phyloP scores from a whole-genome alignment of 2,888 invertebrate genomes.

The Tyria jacobaeae region DNA sequence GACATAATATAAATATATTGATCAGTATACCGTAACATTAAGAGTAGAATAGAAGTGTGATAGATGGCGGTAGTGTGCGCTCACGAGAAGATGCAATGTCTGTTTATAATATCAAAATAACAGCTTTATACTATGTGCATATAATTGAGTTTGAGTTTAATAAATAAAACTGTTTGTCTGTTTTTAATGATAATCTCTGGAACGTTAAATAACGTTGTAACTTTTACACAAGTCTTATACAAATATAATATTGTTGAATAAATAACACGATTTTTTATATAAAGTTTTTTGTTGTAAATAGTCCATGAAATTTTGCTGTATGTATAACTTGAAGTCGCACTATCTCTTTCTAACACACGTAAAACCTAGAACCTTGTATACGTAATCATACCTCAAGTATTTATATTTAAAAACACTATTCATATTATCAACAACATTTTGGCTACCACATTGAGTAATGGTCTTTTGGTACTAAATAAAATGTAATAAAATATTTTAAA shows the following conservation, averaged over 20 bases:
- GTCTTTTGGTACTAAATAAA: slow-evolving; percentile 27
- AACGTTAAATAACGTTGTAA: too few relatives aligned
- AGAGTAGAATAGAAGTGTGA: slow-evolving; percentile 47
- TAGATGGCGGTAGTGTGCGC: slow-evolving; percentile 30
- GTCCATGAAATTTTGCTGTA: too few relatives aligned
- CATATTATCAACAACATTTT: slow-evolving; percentile 43
- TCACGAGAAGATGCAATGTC: slow-evolving; percentile 3
- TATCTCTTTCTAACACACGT: slow-evolving; percentile 35
- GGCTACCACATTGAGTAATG: slow-evolving; percentile 21
- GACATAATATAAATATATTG: slow-evolving; percentile 64
- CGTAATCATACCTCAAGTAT: slow-evolving; percentile 88
- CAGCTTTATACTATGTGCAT: too few relatives aligned
- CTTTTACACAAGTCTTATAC: too few relatives aligned
- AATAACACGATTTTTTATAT: too few relatives aligned
- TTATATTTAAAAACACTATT: slow-evolving; percentile 60
- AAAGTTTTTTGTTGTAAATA: neutral
- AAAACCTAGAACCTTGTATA: slow-evolving; percentile 85
- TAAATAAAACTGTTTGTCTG: too few relatives aligned
- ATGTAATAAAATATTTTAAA: neutral
- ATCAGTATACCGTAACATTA: slow-evolving; percentile 70
- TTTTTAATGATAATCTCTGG: too few relatives aligned
- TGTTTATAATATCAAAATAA: too few relatives aligned
- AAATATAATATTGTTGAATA: too few relatives aligned
- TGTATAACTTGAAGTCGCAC: slow-evolving; percentile 3
- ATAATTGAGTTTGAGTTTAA: too few relatives aligned